Conservation (phyloP, 1,140 invertebrate genomes). For the Monomorium pharaonis region DNA sequence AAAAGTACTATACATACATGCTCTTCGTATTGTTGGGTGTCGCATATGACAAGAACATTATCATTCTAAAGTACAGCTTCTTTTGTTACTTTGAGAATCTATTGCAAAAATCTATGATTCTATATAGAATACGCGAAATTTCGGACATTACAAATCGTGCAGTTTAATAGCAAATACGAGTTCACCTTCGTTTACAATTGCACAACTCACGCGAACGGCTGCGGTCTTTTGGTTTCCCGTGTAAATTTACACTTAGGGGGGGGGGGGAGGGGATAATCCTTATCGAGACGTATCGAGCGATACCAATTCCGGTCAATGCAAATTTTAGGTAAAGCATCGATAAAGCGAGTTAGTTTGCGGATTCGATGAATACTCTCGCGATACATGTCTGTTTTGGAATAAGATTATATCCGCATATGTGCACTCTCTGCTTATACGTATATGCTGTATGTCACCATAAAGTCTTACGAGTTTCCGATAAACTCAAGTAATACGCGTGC, state of each 20-base stretch:
- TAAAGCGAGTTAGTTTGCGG: constrained; percentile 35
- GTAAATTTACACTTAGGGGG: constrained; percentile 43
- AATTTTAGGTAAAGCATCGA: constrained; percentile 27
- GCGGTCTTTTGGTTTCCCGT: constrained; percentile 21
- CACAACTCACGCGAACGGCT: constrained; percentile 9
- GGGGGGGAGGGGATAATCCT: constrained; percentile 19
- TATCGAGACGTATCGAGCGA: constrained; percentile 33
- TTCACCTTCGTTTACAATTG: constrained; percentile 26
- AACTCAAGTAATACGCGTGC: neutral
- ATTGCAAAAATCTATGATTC: neutral
- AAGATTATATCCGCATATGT: constrained; percentile 34
- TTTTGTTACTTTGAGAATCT: constrained; percentile 11
- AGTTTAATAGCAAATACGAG: constrained; percentile 3
- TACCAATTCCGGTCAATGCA: constrained; percentile 37
- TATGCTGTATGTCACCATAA: neutral
- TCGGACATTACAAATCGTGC: neutral
- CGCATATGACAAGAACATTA: neutral
- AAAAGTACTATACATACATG: neutral
- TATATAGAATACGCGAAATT: neutral
- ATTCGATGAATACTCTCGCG: constrained; percentile 18
- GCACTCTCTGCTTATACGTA: neutral
- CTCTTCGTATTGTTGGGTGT: constrained; percentile 10
- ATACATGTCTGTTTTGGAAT: neutral
- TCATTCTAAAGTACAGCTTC: constrained; percentile 45
- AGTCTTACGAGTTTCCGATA: neutral